phyloP scores from a whole-genome alignment of 2,888 invertebrate species.

The Pterostichus niger region DNA sequence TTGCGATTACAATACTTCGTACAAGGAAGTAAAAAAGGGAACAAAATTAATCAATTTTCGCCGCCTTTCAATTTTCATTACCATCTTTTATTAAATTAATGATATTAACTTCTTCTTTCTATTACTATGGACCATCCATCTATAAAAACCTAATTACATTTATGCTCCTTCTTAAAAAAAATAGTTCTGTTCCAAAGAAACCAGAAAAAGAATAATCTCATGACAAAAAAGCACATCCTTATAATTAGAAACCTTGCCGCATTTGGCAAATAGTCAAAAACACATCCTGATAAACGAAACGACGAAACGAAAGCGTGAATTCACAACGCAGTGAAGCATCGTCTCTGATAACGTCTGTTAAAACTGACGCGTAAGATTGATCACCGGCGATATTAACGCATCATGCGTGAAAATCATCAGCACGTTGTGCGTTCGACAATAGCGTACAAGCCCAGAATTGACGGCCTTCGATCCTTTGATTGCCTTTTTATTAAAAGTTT shows the following conservation, averaged over 20 bases:
- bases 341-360: slow-evolving; percentile 16
- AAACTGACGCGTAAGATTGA: slow-evolving; percentile 41
- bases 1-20: no score
- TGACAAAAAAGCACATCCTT: neutral
- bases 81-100: no score
- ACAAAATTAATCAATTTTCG: no score
- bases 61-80: no score
- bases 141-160: no score
- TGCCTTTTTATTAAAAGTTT: no score
- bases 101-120: no score
- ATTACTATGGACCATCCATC: no score
- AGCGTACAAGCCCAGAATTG: slow-evolving; percentile 7
- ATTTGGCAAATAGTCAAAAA: neutral
- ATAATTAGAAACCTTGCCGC: neutral
- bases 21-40: no score
- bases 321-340: slow-evolving; percentile 7
- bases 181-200: no score
- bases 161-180: no score
- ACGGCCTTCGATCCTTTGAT: neutral
- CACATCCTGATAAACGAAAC: neutral
- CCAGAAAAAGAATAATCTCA: neutral
- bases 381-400: slow-evolving; percentile 28
- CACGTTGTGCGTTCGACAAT: slow-evolving; percentile 2
- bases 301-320: neutral
- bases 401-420: slow-evolving; percentile 47